Evolutionary conservation across 1,140 invertebrate species (phyloP).

Genomic region (Caerostris darwini): DNA sequence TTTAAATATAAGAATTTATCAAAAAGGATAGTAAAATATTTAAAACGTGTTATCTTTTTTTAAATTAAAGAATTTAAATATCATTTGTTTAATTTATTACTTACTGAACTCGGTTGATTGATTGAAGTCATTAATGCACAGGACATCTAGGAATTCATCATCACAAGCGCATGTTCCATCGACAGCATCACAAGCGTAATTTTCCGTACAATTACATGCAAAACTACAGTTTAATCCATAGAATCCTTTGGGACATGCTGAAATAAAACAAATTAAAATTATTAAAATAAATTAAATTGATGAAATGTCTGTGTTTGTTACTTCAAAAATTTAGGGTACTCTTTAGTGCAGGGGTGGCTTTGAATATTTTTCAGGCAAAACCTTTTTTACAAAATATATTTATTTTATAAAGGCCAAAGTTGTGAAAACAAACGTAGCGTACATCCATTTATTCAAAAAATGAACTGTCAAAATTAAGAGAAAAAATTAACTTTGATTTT

Average conservation of each 20-base stretch:
- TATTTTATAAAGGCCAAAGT: too few relatives aligned
- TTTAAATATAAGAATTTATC: too few relatives aligned
- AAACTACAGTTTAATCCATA: conserved; percentile 26
- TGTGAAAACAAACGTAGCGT: background rate
- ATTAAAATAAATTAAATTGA: too few relatives aligned
- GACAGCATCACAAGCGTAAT: background rate
- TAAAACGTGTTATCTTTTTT: background rate
- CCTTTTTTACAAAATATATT: too few relatives aligned
- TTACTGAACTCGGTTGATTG: background rate
- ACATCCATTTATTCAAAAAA: too few relatives aligned
- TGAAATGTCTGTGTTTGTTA: too few relatives aligned
- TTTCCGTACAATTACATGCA: background rate
- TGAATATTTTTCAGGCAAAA: background rate
- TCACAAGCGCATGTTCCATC: background rate
- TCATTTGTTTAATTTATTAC: background rate
- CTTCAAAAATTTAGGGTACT: too few relatives aligned
- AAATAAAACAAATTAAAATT: background rate
- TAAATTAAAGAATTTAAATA: background rate
- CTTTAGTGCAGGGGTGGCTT: too few relatives aligned
- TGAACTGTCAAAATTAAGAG: too few relatives aligned
- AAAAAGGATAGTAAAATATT: too few relatives aligned
- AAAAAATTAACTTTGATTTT: too few relatives aligned
- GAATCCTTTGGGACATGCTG: background rate
- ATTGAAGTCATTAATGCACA: background rate
- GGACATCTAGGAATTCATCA: background rate